Evolutionary conservation across 2,113 vertebrate species (phyloP), one percentile per base, ranked within the genome.

Genomic region (Solea solea): DNA sequence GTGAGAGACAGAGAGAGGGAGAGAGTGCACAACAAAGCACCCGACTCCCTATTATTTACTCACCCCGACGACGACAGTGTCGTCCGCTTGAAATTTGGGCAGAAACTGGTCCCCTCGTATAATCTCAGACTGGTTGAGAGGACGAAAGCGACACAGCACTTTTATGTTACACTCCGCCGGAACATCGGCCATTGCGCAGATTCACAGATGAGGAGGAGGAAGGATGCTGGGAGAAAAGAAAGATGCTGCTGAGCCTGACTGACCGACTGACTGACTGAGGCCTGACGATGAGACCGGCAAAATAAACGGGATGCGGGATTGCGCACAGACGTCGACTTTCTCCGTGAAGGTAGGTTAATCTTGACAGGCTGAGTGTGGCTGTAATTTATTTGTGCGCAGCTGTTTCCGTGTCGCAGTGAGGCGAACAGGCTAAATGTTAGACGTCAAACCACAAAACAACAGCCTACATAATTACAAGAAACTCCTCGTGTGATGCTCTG

Each of bases 141-240:
- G 95, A 42, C 95, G 94, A 83, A 96, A 96, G 62, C 95, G 93
- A 92, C 95, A 96, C 78, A 96, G 93, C 89, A 96, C 95, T 87
- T 95, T 95, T 68, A 96, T 96, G 90, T 95, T 96, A 77, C 95
- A 96, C 74, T 96, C 95, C 58, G 93, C 90, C 78, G 89, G 87
- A 56, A 89, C 80, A 48, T 95, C 95, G 71, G 95, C 93, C 95
- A 96, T 96, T 71, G 89, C 90, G 90, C 85, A 90, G 88, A 82
- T 88, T 88, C 34, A 34, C 34, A 34, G 34, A 34, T 9, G 57
- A 28, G 54, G 78, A 70, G 69, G 82, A 72, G 60, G 81, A 51
- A 55, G 64, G 75, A 72, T 72, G 72, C 49, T 76, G 82, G 69
- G 28, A 64, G 62, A 42, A 48, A 14, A 48, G 39, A 27, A 41